These are phyloP conservation scores for Proisotoma minuta DNA, from an alignment of 2,888 invertebrate genomes.

Conservation along the genomic window DNA sequence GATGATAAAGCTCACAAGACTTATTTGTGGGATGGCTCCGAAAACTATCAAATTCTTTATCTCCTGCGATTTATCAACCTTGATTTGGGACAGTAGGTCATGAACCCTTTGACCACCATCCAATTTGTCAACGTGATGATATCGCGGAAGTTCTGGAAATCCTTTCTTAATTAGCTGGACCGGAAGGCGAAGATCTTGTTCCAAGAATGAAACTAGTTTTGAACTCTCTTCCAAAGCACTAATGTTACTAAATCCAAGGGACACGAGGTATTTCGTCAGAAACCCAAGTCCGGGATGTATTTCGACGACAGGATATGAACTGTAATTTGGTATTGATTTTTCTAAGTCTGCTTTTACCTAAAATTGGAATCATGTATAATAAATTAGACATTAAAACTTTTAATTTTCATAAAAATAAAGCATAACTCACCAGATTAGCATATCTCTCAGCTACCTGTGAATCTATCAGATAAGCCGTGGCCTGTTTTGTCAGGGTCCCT, in stretches of 20 bases:
- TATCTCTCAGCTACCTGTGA: constrained; percentile 18
- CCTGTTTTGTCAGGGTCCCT: neutral
- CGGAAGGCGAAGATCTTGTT: neutral
- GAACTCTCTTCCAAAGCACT: constrained; percentile 59
- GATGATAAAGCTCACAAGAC: constrained; percentile 24
- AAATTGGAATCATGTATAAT: neutral
- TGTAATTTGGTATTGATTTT: constrained; percentile 19
- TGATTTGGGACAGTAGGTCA: constrained; percentile 12
- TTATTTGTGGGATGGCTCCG: constrained; percentile 26
- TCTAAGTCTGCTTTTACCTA: neutral
- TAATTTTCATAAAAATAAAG: neutral
- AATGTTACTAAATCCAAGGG: constrained; percentile 54
- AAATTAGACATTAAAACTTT: neutral
- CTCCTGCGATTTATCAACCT: neutral
- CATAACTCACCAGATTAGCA: constrained; percentile 5
- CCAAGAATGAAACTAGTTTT: constrained; percentile 50
- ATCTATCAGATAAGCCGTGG: constrained; percentile 19
- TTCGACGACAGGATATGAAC: constrained; percentile 56
- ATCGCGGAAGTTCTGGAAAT: constrained; percentile 18
- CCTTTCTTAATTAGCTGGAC: constrained; percentile 8
- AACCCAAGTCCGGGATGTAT: constrained; percentile 66
- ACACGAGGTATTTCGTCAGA: constrained; percentile 58
- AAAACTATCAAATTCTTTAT: constrained; percentile 23
- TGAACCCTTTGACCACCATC: constrained; percentile 25
- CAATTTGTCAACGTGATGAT: constrained; percentile 31